Evolutionary conservation across 2,113 vertebrate genomes (phyloP), one percentile per base, ranked within the genome.

Genomic region (Dasypus novemcinctus): DNA sequence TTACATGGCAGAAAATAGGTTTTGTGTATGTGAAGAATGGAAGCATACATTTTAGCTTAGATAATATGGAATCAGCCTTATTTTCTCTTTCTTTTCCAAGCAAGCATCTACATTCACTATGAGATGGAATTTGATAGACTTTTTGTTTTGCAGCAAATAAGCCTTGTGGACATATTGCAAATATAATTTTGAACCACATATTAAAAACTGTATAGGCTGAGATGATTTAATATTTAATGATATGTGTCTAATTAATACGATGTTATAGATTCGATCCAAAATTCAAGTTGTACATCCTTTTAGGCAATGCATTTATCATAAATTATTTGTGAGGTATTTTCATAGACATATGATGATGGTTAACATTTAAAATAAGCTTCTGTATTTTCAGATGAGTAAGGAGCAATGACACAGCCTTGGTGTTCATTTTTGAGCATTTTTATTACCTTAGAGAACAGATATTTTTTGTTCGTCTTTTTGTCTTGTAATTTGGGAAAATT

Each of bases 271-370:
- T 7, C 43, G 66, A 69, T 69, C 76, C 27, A 68, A 93, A 83
- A 72, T 69, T 75, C 27, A 57, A 21, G 1, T 5, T 57, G 76
- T 29, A 63, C 0, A 10, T 91, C 9, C 4, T 94, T 84, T 90
- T 21, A 57, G 46, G 1, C 31, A 11, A 25, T 23, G 59, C 2
- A 13, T 49, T 2, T 43, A 1, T 7, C 52, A 43, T 41, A 90
- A 89, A 49, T 75, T 72, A 69, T 75, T 93, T 94, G 64, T 38
- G 89, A 52, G 8, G 2, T 23, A 46, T 93, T 94, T 93, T 57
- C 29, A 57, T 41, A 93, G 92, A 71, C 0, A 20, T 49, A 29
- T 61, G 49, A 59, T 33, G 8, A 43, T 36, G 69, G 27, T 71
- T 72, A 20, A 59, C 2, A 1, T 72, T 14, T 69, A 38, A 92